Percentiles rank a stretch among this genome's conserved stretches.
These are phyloP conservation scores for Minunthozetes semirufus DNA, from an alignment of 2,888 invertebrate species.

Conservation along the genomic window DNA sequence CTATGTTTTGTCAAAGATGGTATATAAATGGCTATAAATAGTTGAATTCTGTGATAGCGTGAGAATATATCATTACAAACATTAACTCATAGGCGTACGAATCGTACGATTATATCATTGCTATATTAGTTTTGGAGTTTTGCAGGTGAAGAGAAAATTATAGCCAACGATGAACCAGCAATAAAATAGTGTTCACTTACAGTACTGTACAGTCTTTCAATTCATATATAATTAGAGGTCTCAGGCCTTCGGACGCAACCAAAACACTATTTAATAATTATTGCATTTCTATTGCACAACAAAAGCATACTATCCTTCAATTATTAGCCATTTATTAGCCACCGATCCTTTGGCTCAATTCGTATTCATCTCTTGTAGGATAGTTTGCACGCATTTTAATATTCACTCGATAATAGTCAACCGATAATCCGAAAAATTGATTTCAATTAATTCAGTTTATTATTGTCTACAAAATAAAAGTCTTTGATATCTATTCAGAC, in stretches of 20 bases:
- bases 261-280: background rate
- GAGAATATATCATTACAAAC: constrained; percentile 30
- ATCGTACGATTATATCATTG: constrained; percentile 19
- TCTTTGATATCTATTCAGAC: background rate
- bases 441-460: background rate
- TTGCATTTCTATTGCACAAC: background rate
- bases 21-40: background rate
- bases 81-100: constrained; percentile 8
- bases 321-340: too few relatives aligned
- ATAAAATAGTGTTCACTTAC: constrained; percentile 16
- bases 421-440: too few relatives aligned
- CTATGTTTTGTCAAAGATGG: too few relatives aligned
- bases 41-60: constrained; percentile 8
- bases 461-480: background rate
- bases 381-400: too few relatives aligned
- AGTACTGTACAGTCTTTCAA: constrained; percentile 1
- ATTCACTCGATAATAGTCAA: too few relatives aligned
- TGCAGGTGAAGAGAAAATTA: constrained; percentile 21
- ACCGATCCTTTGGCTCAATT: too few relatives aligned
- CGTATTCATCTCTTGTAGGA: too few relatives aligned
- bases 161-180: background rate
- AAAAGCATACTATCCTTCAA: too few relatives aligned
- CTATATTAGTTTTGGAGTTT: constrained; percentile 2
- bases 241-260: background rate
- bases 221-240: background rate